These are phyloP conservation scores for Hipposideros larvatus DNA, from an alignment of 2,797 vertebrate genomes.

Conservation along the genomic window DNA sequence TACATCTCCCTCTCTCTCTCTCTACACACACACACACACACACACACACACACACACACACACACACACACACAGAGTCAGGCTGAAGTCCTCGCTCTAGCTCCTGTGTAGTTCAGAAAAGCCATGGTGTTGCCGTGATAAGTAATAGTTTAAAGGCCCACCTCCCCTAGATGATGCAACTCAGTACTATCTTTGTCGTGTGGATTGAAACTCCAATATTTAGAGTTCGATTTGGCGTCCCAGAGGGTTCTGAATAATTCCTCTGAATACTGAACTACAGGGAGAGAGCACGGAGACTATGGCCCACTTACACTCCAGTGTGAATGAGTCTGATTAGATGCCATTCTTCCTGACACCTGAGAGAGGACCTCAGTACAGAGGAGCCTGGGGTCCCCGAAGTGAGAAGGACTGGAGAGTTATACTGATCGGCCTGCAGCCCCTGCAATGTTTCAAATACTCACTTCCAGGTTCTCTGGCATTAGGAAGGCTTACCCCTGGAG, in stretches of 20 bases:
- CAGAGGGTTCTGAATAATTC: neutral
- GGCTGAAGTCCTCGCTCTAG: no score
- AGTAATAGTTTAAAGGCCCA: neutral
- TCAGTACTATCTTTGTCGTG: neutral
- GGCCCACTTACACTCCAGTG: rapidly evolving
- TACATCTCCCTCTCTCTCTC: neutral
- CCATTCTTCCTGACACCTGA: neutral
- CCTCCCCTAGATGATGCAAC: neutral
- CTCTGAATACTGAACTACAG: neutral
- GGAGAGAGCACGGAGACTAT: neutral
- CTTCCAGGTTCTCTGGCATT: no score
- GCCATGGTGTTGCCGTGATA: rapidly evolving
- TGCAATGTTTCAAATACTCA: no score
- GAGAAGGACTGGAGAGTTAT: neutral
- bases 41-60: neutral
- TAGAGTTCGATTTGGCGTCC: neutral
- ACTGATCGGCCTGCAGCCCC: no score
- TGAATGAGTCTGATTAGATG: neutral
- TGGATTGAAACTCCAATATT: neutral
- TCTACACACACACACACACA: neutral
- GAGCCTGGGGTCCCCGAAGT: neutral
- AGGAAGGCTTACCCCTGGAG: neutral
- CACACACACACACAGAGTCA: no score
- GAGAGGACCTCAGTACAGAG: neutral
- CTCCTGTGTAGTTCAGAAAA: neutral